Evolutionary conservation across 2,888 invertebrate genomes (phyloP).

Genomic region (Drosophila macrospina): DNA sequence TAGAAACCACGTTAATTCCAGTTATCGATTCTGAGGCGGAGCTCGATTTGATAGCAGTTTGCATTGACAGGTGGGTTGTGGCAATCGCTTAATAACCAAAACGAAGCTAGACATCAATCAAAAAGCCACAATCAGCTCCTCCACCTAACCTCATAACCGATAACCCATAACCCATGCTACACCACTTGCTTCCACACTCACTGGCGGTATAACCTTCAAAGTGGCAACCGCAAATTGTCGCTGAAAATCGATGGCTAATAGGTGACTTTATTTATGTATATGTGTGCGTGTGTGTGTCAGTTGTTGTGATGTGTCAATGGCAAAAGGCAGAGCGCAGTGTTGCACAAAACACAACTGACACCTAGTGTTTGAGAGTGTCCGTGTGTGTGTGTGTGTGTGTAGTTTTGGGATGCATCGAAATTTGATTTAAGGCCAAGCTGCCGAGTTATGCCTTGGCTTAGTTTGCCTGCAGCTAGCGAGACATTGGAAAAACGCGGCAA

Average conservation of each 20-base stretch:
- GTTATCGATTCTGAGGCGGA: conserved; percentile 1
- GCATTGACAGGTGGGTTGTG: conserved; percentile 45
- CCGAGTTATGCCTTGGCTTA: conserved; percentile 42
- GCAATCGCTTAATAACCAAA: conserved; percentile 50
- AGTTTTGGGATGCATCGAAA: conserved; percentile 48
- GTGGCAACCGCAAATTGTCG: conserved; percentile 68
- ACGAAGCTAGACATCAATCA: conserved; percentile 52
- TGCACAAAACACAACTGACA: conserved; percentile 60
- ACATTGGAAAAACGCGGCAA: conserved; percentile 61
- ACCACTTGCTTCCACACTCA: conserved; percentile 30
- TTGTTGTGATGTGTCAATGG: conserved; percentile 71
- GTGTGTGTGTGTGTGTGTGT: conserved; percentile 11
- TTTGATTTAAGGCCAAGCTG: conserved; percentile 76
- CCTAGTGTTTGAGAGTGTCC: neutral
- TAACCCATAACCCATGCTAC: conserved; percentile 10
- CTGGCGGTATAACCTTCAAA: conserved; percentile 64
- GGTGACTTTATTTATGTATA: conserved; percentile 41
- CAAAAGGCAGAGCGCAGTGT: conserved; percentile 57
- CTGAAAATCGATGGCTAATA: conserved; percentile 77
- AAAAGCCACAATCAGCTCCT: conserved; percentile 35
- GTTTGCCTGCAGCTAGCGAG: conserved; percentile 55
- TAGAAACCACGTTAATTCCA: conserved; percentile 3
- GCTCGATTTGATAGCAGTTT: conserved; percentile 35
- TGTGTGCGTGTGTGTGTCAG: conserved; percentile 32
- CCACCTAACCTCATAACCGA: neutral